These are phyloP conservation scores for Agapostemon virescens DNA, from an alignment of 2,888 invertebrate species.

Conservation along the genomic window DNA sequence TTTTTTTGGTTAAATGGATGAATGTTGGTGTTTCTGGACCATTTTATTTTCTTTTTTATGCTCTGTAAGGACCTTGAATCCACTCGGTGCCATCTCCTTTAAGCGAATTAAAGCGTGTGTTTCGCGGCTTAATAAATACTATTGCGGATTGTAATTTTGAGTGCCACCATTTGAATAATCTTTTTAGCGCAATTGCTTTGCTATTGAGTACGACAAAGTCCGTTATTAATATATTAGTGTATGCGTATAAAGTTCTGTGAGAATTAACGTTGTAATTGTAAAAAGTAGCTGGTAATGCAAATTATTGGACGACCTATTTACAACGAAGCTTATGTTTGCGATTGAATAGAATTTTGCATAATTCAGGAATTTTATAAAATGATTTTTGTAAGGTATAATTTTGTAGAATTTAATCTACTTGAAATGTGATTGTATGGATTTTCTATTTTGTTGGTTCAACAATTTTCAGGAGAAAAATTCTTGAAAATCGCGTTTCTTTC, in stretches of 20 bases:
- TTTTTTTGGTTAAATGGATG: not conserved
- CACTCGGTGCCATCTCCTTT: slow-evolving; percentile 56
- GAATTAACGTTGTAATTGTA: not conserved
- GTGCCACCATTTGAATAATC: slow-evolving; percentile 39
- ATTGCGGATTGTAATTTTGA: slow-evolving; percentile 42
- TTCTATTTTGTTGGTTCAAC: not conserved
- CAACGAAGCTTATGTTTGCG: not conserved
- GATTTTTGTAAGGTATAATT: no score
- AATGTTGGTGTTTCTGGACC: not conserved
- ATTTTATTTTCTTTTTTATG: not conserved
- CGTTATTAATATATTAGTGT: not conserved
- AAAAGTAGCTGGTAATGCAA: not conserved
- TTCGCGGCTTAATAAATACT: slow-evolving; percentile 38
- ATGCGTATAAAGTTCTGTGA: not conserved
- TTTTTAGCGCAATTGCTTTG: not conserved
- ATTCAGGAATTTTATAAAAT: not conserved
- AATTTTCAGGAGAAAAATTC: not conserved
- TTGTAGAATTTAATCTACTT: no score
- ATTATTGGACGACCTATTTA: not conserved
- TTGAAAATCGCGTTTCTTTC: not conserved
- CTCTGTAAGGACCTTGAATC: slow-evolving; percentile 35
- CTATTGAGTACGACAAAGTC: not conserved
- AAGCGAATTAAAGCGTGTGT: slow-evolving; percentile 58
- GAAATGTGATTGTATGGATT: not conserved
- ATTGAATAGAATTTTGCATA: not conserved